Conservation (phyloP, 2,888 invertebrate species). For the Nemurella pictetii region DNA sequence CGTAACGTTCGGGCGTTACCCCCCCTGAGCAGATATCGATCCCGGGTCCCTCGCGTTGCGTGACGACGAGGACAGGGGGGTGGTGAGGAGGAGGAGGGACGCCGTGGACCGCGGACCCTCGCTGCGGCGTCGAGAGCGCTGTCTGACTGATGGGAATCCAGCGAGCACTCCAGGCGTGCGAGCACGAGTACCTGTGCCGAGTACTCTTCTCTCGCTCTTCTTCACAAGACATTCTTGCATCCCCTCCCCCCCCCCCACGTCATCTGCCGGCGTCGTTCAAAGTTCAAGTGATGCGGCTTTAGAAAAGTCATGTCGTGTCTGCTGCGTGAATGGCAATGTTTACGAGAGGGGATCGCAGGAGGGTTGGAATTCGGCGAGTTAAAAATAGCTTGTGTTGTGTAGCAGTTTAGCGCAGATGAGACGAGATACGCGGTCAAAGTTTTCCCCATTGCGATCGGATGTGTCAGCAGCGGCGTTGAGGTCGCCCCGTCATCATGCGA, state of each 20-base stretch:
- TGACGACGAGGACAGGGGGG: background rate
- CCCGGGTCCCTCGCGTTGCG: constrained; percentile 20
- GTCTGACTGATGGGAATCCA: background rate
- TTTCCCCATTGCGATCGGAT: no score
- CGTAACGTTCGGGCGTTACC: constrained; percentile 21
- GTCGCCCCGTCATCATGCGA: no score
- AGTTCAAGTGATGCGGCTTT: background rate
- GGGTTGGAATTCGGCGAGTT: background rate
- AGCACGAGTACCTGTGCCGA: no score
- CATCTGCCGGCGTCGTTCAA: background rate
- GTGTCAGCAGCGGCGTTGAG: no score
- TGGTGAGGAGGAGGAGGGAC: no score
- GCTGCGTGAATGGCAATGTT: background rate
- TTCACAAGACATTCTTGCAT: no score
- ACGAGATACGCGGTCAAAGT: no score
- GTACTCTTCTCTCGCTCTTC: no score
- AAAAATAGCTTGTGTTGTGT: background rate
- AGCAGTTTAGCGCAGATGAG: no score
- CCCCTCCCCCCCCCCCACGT: no score
- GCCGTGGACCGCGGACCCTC: background rate
- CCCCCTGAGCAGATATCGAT: constrained; percentile 19
- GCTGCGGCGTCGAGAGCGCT: background rate
- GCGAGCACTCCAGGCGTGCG: background rate
- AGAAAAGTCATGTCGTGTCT: background rate
- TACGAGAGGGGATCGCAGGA: no score